Conservation (phyloP, 2,797 vertebrate species). For the Bovichtus diacanthus region DNA sequence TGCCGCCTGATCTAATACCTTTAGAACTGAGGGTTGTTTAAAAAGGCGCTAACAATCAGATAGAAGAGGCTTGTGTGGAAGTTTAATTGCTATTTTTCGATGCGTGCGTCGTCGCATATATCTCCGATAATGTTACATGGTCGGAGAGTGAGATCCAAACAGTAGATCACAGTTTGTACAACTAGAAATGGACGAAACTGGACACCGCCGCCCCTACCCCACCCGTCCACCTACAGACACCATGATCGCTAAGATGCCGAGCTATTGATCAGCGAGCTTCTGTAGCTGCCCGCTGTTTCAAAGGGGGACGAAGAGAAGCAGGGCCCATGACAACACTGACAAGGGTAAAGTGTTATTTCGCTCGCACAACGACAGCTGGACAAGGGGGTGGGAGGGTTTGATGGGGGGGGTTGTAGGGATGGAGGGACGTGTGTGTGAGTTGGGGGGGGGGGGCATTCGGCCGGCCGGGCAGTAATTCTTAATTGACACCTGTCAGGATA, state of each 20-base stretch:
- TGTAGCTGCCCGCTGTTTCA: conserved; percentile 82
- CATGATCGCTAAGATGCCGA: conserved; percentile 87
- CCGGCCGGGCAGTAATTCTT: conserved; percentile 97
- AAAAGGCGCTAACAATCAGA: not conserved
- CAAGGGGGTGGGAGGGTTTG: conserved; percentile 86
- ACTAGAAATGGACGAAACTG: conserved; percentile 1
- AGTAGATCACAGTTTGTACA: not conserved
- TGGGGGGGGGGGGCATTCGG: conserved; percentile 53
- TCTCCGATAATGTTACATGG: not conserved
- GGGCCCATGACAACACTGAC: conserved; percentile 88
- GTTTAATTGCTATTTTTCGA: not conserved
- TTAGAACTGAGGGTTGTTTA: not conserved
- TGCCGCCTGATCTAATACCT: not conserved
- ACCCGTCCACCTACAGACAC: conserved; percentile 53
- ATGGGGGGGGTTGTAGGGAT: conserved; percentile 76
- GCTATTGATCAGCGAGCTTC: conserved; percentile 91
- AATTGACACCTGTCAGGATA: conserved; percentile 99
- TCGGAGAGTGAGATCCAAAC: not conserved
- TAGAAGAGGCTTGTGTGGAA: conserved; percentile 42
- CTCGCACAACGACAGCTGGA: conserved; percentile 96
- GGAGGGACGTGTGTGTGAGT: conserved; percentile 40
- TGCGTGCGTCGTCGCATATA: not conserved
- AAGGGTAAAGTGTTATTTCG: conserved; percentile 98
- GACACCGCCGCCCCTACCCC: not conserved
- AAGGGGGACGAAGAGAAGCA: conserved; percentile 67